Conservation (phyloP, 2,888 invertebrate genomes). For the Acrobasis repandana region DNA sequence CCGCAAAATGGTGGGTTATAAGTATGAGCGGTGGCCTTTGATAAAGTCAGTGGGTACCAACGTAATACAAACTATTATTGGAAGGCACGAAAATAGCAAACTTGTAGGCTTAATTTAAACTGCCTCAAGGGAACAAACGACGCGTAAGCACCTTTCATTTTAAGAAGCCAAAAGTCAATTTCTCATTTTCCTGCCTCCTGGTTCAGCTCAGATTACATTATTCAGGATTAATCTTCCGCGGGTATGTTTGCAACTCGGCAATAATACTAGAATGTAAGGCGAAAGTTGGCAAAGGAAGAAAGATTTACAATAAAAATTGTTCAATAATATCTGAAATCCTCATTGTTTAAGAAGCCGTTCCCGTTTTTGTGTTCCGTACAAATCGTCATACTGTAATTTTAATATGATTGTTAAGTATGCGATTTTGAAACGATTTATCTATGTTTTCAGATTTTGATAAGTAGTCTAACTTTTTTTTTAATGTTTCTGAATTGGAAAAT, state of each 20-base stretch:
- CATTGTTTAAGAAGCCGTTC: not conserved
- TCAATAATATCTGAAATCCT: slow-evolving; percentile 7
- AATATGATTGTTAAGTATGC: too few relatives aligned
- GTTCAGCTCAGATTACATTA: slow-evolving; percentile 10
- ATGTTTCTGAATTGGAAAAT: too few relatives aligned
- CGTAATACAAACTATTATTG: too few relatives aligned
- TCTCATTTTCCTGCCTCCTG: slow-evolving; percentile 7
- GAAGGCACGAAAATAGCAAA: too few relatives aligned
- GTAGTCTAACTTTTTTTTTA: too few relatives aligned
- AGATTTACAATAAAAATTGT: slow-evolving; percentile 15
- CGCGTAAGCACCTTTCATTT: slow-evolving; percentile 27
- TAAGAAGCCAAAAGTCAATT: slow-evolving; percentile 15
- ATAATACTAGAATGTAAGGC: slow-evolving; percentile 3
- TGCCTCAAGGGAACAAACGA: not conserved
- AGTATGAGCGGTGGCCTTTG: not conserved
- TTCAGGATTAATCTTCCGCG: slow-evolving; percentile 15
- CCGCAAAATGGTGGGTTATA: slow-evolving; percentile 2
- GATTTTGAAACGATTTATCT: too few relatives aligned
- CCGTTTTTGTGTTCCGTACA: too few relatives aligned
- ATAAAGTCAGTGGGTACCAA: too few relatives aligned
- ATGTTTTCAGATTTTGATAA: too few relatives aligned
- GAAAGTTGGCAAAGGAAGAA: slow-evolving; percentile 9
- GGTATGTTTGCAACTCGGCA: slow-evolving; percentile 17
- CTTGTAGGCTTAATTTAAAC: not conserved
- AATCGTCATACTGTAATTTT: too few relatives aligned